Percentiles rank a stretch among this genome's conserved stretches.
phyloP scores from a whole-genome alignment of 2,113 vertebrate species.

The Danio rerio region DNA sequence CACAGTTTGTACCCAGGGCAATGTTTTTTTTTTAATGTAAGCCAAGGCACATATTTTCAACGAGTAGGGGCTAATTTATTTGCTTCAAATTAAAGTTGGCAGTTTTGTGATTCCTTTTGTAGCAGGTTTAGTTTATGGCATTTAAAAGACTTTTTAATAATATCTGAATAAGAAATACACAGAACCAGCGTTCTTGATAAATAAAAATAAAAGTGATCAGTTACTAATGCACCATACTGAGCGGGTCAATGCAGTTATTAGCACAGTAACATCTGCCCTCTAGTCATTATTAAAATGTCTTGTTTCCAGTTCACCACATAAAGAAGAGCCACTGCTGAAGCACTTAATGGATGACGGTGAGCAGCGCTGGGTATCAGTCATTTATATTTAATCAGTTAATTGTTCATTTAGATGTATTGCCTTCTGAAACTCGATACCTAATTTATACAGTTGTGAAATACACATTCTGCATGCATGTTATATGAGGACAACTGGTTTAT shows the following conservation, averaged over 20 bases:
- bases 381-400: constrained; percentile 52
- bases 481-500: neutral
- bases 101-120: no score
- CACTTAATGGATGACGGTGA: constrained; percentile 33
- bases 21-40: no score
- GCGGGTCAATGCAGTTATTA: neutral
- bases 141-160: no score
- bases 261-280: constrained; percentile 38
- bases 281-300: constrained; percentile 40
- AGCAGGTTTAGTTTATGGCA: no score
- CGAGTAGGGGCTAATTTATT: no score
- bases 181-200: no score
- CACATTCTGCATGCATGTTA: neutral
- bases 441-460: constrained; percentile 16
- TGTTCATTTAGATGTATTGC: constrained; percentile 26
- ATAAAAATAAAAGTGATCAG: no score
- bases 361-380: neutral
- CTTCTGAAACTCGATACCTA: constrained; percentile 25
- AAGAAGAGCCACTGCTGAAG: constrained; percentile 12
- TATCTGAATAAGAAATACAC: no score
- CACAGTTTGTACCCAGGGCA: no score
- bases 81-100: no score
- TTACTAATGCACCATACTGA: neutral
- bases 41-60: no score
- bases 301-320: constrained; percentile 3